Evolutionary conservation across 2,113 vertebrate species (phyloP), one percentile per base, ranked within the genome.

Genomic region (Macroglossus sobrinus): DNA sequence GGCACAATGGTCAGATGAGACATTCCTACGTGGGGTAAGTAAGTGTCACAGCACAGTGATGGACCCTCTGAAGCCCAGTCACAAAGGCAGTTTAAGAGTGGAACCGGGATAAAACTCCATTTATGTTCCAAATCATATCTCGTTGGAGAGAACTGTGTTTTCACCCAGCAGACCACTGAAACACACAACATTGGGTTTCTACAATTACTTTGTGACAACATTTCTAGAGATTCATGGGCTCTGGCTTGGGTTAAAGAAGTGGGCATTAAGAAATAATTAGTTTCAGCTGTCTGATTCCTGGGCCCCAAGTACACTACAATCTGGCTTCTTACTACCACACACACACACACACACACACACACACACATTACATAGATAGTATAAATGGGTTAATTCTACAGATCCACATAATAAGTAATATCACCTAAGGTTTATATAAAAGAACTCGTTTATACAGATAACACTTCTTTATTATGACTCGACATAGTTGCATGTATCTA

Each of bases 151-250:
- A 85, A 38, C 30, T 82, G 13, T 84, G 64, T 93, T 59, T 89
- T 86, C 61, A 66, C 45, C n/a, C 61, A 35, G 68, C 71, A 93
- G 78, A 92, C 53, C 68, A 82, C 61, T 89, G 72, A 93, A 66
- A 86, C 68, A 93, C 78, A 91, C 33, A 92, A n/a, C 64, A 79
- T 2, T 93, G 81, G 43, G 59, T 93, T 97, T 93, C 82, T 72
- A 24, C 35, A 64, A 57, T 38, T 66, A 93, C 78, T 91, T 57
- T 59, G 14, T 59, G 72, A 89, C 66, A 81, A 47, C 68, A 79
- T 81, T 95, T 92, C 69, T 89, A 92, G 45, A 40, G 16, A 81
- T 97, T 93, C 87, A 55, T 86, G 78, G 55, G 47, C 28, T 74
- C 80, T 96, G 61, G 53, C 47, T 81, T 63, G 10, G 28, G 57